Percentiles rank a stretch among this genome's conserved stretches.
Conservation (phyloP, 92 coral and sea anemone genomes). For the Paramuricea clavata region DNA sequence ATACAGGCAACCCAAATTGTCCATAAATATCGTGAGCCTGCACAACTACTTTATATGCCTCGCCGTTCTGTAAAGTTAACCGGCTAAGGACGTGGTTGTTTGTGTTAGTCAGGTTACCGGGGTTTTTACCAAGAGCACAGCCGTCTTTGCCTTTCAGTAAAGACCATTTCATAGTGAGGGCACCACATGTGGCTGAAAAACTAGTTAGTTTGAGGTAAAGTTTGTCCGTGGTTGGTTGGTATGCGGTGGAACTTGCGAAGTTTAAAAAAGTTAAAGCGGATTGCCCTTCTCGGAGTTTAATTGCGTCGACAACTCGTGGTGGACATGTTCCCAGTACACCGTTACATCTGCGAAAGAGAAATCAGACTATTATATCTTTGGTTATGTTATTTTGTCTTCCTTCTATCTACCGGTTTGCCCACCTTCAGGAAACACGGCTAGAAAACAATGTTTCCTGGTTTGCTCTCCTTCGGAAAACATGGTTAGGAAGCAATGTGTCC, state of each 20-base stretch:
- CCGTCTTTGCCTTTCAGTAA: constrained; percentile 55
- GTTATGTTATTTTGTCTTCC: not conserved
- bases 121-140: constrained; percentile 57
- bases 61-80: constrained; percentile 64
- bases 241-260: constrained; percentile 60
- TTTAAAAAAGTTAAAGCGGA: constrained; percentile 66
- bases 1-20: constrained; percentile 68
- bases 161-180: constrained; percentile 77
- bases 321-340: constrained; percentile 94
- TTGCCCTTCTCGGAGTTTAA: constrained; percentile 73
- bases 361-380: not conserved
- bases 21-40: constrained; percentile 79
- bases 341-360: constrained; percentile 74
- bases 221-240: constrained; percentile 75
- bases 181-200: constrained; percentile 81
- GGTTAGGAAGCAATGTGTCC: no score
- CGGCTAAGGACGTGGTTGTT: constrained; percentile 69
- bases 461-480: no score
- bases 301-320: constrained; percentile 69
- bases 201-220: constrained; percentile 74
- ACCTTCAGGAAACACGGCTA: no score
- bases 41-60: constrained; percentile 81
- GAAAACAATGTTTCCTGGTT: no score
- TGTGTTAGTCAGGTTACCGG: constrained; percentile 55
- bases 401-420: not conserved